These are phyloP conservation scores for Watsonalla cultraria DNA, from an alignment of 2,888 invertebrate genomes.

Conservation along the genomic window DNA sequence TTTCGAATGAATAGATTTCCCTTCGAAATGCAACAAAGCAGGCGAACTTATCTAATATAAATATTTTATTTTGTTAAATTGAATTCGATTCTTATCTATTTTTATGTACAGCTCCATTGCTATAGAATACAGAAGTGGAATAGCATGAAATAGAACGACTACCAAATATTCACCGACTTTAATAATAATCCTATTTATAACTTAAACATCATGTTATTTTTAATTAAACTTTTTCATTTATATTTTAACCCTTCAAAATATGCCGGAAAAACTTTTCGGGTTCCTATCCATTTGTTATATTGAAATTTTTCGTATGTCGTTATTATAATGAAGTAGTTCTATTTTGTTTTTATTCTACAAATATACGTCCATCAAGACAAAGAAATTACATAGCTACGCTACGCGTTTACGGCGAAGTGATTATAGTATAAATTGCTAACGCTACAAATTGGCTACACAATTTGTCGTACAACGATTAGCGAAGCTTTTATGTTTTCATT, in stretches of 20 bases:
- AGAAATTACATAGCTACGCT: conserved; percentile 13
- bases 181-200: no score
- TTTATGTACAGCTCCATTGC: not conserved
- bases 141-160: not conserved
- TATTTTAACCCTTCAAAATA: no score
- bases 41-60: conserved; percentile 23
- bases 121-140: not conserved
- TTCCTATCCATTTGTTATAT: no score
- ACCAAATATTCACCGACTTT: no score
- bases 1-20: conserved; percentile 29
- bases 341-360: not conserved
- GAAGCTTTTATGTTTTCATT: no score
- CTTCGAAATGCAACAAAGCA: not conserved
- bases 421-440: conserved; percentile 12
- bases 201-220: no score
- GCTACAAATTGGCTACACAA: conserved; percentile 4
- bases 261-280: no score
- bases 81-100: conserved; percentile 11
- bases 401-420: conserved; percentile 11
- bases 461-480: not conserved
- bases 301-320: not conserved
- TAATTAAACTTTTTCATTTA: no score
- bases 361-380: conserved; percentile 5
- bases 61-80: conserved; percentile 24
- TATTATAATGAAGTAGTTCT: not conserved